These are phyloP conservation scores for Thyatira batis DNA, from an alignment of 2,888 invertebrate species.

Conservation along the genomic window DNA sequence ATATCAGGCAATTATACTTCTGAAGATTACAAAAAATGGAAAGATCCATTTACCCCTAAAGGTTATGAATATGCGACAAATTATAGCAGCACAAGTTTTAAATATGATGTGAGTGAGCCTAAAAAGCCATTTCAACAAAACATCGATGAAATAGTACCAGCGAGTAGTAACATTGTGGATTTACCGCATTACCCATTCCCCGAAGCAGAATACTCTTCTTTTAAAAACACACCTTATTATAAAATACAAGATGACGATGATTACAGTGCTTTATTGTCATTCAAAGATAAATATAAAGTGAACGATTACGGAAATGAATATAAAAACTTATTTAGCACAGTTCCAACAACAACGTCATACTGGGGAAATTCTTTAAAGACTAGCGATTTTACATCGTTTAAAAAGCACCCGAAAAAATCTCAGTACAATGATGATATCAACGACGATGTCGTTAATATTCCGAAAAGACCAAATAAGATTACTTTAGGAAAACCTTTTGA, in stretches of 20 bases:
- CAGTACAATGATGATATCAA: constrained; percentile 44
- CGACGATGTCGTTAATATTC: constrained; percentile 67
- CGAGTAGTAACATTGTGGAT: constrained; percentile 62
- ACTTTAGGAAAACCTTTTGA: constrained; percentile 48
- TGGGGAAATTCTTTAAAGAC: constrained; percentile 67
- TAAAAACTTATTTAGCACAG: constrained; percentile 52
- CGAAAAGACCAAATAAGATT: constrained; percentile 56
- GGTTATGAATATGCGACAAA: constrained; percentile 67
- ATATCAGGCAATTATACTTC: constrained; percentile 35
- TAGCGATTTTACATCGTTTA: constrained; percentile 51
- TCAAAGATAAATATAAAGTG: constrained; percentile 54
- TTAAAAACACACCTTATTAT: constrained; percentile 54
- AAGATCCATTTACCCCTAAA: constrained; percentile 46
- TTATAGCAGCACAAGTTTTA: constrained; percentile 60
- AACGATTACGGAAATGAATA: constrained; percentile 56
- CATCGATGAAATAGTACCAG: constrained; percentile 59
- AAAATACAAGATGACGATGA: constrained; percentile 53
- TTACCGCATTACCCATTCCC: constrained; percentile 54
- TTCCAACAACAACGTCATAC: constrained; percentile 51
- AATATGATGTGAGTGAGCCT: constrained; percentile 50
- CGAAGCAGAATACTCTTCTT: constrained; percentile 50
- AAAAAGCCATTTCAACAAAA: constrained; percentile 52
- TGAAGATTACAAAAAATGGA: constrained; percentile 50
- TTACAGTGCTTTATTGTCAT: constrained; percentile 35
- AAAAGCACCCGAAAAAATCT: constrained; percentile 50